Percentiles rank a stretch among this genome's conserved stretches.
These are phyloP conservation scores for Meriones unguiculatus DNA, from an alignment of 2,113 vertebrate species.

Conservation along the genomic window DNA sequence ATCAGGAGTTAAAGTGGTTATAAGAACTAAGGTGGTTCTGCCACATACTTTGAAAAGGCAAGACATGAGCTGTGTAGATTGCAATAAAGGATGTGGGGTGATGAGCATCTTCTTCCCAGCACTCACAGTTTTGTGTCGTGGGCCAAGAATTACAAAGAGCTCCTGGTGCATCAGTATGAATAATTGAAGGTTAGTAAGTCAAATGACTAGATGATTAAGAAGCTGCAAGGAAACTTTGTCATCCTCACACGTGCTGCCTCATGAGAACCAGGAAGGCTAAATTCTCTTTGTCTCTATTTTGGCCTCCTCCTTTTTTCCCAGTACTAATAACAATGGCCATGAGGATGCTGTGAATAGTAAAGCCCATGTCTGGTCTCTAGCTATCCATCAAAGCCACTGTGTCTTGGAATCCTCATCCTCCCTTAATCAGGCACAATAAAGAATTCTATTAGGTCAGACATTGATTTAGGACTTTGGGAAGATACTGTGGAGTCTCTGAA, in stretches of 20 bases:
- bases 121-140: neutral
- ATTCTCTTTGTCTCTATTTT: neutral
- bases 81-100: neutral
- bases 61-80: neutral
- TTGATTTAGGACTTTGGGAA: neutral
- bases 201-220: neutral
- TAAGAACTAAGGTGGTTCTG: neutral
- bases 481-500: neutral
- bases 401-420: neutral
- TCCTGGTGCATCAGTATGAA: neutral
- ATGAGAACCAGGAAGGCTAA: neutral
- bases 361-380: neutral
- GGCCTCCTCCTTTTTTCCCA: neutral
- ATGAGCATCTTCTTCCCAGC: neutral
- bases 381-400: neutral
- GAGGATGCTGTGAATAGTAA: neutral
- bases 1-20: neutral
- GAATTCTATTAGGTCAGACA: neutral
- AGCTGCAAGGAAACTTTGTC: neutral
- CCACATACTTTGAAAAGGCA: too few species aligned
- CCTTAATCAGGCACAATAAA: neutral
- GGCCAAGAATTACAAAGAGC: neutral
- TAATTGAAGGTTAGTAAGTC: neutral
- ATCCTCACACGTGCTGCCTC: neutral
- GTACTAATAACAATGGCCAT: neutral